Evolutionary conservation across 2,113 vertebrate genomes (phyloP), one percentile per base, ranked within the genome.

Genomic region (Copsychus sechellarum): DNA sequence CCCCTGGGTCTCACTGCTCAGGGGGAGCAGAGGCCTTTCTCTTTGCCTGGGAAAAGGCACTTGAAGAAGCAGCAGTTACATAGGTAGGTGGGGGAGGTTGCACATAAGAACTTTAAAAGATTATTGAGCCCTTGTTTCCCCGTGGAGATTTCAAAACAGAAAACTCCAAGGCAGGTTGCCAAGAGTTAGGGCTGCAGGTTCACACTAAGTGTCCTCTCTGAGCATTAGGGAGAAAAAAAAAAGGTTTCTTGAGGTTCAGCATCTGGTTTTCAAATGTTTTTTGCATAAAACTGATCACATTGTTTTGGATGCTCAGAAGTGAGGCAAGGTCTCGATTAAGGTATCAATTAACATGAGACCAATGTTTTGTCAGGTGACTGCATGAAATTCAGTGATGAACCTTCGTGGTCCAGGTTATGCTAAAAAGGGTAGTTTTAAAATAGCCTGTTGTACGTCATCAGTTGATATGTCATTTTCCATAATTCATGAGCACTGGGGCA

Each of bases 401-500:
- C 13, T 81, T 74, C 12, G 1, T 29, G 28, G 51, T 28, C 47
- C 3, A 5, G 51, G 43, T 86, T 90, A 47, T 83, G 36, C 50
- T 60, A 36, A 62, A 94, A 94, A 84, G 24, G 42, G 51, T 71
- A 16, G 45, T 90, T 93, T 82, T 91, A 93, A 95, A 95, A 95
- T 80, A 95, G 91, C 72, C 86, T 34, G 5, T 86, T 90, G 50
- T 85, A 88, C 58, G 43, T 85, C 93, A 90, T 81, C 90, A 86
- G 80, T 60, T 71, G 95, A 93, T 88, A 87, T 94, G 92, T 92
- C 93, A 92, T 95, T 94, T 96, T 95, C 94, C 81, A 94, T 96
- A 96, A 97, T 95, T 97, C 90, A 95, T 95, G 92, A 96, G 92
- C 81, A 45, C 64, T 48, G 78, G 84, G 88, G 85, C 88, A 93